Percentiles rank a stretch among this genome's conserved stretches.
phyloP scores from a whole-genome alignment of 2,888 invertebrate genomes.

The Notodonta dromedarius region DNA sequence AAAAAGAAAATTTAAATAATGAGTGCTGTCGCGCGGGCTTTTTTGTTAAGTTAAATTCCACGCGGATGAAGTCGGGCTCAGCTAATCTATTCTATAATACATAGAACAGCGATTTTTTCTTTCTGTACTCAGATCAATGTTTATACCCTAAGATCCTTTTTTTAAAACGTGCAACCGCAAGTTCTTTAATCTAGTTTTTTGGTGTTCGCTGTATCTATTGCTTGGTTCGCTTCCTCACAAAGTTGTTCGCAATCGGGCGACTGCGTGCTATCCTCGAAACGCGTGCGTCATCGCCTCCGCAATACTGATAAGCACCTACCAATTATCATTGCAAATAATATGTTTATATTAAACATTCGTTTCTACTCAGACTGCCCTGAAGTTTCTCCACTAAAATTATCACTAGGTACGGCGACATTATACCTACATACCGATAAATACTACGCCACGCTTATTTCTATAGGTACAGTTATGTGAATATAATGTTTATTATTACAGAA shows the following conservation, averaged over 20 bases:
- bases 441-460: slow-evolving; percentile 63
- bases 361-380: slow-evolving; percentile 58
- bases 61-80: no score
- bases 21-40: no score
- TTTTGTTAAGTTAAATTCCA: no score
- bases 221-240: slow-evolving; percentile 56
- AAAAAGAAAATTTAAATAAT: no score
- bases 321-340: slow-evolving; percentile 83
- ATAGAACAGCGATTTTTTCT: no score
- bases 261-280: slow-evolving; percentile 54
- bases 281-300: slow-evolving; percentile 82
- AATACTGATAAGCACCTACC: slow-evolving; percentile 77
- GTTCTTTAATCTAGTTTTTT: slow-evolving; percentile 5
- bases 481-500: slow-evolving; percentile 33
- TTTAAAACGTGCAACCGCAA: not conserved
- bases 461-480: slow-evolving; percentile 46
- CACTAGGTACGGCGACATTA: slow-evolving; percentile 46
- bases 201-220: slow-evolving; percentile 37
- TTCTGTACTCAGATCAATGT: no score
- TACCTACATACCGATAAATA: slow-evolving; percentile 50
- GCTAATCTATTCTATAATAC: no score
- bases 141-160: not conserved
- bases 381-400: slow-evolving; percentile 67
- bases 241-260: slow-evolving; percentile 57
- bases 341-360: slow-evolving; percentile 71